Conservation (phyloP, 1,140 invertebrate genomes). For the Bombus vancouverensis region DNA sequence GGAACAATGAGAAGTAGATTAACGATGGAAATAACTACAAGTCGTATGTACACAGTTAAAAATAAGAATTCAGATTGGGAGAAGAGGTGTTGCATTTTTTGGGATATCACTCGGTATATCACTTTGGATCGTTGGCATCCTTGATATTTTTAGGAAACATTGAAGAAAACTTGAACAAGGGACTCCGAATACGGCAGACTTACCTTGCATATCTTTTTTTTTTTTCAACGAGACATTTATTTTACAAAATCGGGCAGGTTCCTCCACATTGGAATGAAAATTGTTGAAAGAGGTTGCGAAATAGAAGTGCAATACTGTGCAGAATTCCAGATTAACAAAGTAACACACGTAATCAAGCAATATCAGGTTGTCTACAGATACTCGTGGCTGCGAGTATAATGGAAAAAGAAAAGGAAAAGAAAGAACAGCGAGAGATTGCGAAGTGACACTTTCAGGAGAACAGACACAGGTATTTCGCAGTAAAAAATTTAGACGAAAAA, state of each 20-base stretch:
- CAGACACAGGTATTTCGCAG: background rate
- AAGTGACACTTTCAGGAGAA: slow-evolving; percentile 7
- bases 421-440: slow-evolving; percentile 13
- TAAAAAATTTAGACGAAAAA: background rate
- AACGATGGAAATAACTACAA: slow-evolving; percentile 6
- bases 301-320: slow-evolving; percentile 47
- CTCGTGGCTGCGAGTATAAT: slow-evolving; percentile 5
- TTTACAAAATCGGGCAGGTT: slow-evolving; percentile 12
- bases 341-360: slow-evolving; percentile 46
- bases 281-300: slow-evolving; percentile 19
- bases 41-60: background rate
- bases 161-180: slow-evolving; percentile 56
- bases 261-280: slow-evolving; percentile 6
- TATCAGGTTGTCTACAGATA: slow-evolving; percentile 16
- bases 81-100: background rate
- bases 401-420: background rate
- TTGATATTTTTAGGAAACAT: slow-evolving; percentile 19
- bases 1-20: slow-evolving; percentile 29
- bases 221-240: background rate
- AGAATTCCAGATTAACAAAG: slow-evolving; percentile 39
- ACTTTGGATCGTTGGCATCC: background rate
- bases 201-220: slow-evolving; percentile 57
- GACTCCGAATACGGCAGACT: slow-evolving; percentile 74
- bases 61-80: background rate
- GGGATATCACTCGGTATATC: background rate